Evolutionary conservation across 2,888 invertebrate species (phyloP), one percentile per base, ranked within the genome.

Genomic region (Phalangium opilio): DNA sequence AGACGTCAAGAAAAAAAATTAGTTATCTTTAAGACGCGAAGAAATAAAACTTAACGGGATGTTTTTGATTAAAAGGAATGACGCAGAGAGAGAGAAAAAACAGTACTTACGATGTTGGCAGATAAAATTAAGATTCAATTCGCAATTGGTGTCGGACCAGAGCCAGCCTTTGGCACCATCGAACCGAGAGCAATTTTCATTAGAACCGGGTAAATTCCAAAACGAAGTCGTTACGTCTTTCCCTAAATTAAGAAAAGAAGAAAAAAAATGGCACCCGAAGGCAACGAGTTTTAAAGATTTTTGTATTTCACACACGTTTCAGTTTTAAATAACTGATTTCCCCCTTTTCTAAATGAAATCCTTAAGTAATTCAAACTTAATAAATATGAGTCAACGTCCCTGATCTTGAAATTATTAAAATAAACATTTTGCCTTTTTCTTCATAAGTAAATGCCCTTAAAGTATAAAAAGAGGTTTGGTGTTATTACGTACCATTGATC

Each of bases 141-240:
- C 76, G 66, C 90, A 90, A 62, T 86, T 83, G 18, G 87, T 87
- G 63, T 87, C 87, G 1, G 85, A 84, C 90, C 90, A 90, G 1
- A 90, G 74, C 89, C 90, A 90, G 20, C 89, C 89, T 64, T 85
- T 86, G 60, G 84, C 82, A 51, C 90, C 89, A 64, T 90, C 89
- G 67, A 84, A 90, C 44, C 86, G 71, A 1, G 87, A 84, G 63
- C 90, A 90, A 59, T 83, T 81, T 51, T 85, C 84, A 54, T 75
- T 76, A 0, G 81, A 47, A 0, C 82, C 81, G 0, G 85, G 85
- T 40, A 82, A 72, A 67, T 85, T 87, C 90, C 89, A 90, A 69
- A 90, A 90, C 0, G 87, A 86, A 0, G 89, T 81, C 0, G 83
- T 79, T 38, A 90, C 80, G 64, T 87, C 85, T 49, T 83, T 81